Evolutionary conservation across 1,140 invertebrate genomes (phyloP), one percentile per base, ranked within the genome.

Genomic region (Frieseomelitta varia): DNA sequence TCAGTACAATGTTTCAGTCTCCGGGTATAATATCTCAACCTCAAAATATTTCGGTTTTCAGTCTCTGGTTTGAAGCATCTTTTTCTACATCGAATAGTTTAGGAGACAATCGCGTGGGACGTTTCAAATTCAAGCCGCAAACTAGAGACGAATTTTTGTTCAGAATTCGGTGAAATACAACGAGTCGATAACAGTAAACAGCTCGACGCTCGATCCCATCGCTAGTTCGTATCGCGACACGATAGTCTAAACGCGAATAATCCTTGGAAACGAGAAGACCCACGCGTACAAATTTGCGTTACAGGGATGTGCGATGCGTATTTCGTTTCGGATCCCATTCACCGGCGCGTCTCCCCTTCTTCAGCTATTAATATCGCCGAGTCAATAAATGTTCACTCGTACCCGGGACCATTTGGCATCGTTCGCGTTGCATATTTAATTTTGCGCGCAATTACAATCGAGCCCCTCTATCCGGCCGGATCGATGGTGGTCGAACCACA

Each of bases 361-460:
- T 84, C 21, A n/a, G 58, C 74, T 79, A 84, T 84, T 84, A 71
- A 79, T 79, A 79, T 55, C 39, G 30, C n/a, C 47, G 47, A 79
- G 75, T 79, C 76, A 55, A 84, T 79, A 79, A 84, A 84, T 79
- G 56, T 68, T 34, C 51, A 47, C 8, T 21, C 68, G n/a, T 15
- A 24, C 4, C 4, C 12, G 1, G 21, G n/a, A 75, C 77, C 63
- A 61, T 55, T 79, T 68, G 12, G 27, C 68, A 61, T 30, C 30
- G 58, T 80, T 51, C 77, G 30, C 69, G 53, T 80, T 84, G 78
- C 68, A 84, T 84, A 80, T 84, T 84, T 84, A 84, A 84, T 84
- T 80, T 79, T 56, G 17, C 17, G 27, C 68, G 17, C 83, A 71
- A 84, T 84, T 84, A 84, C 77, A 80, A 79, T 47, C 47, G 61